These are phyloP conservation scores for Schizotus pectinicornis DNA, from an alignment of 2,888 invertebrate genomes.

Conservation along the genomic window DNA sequence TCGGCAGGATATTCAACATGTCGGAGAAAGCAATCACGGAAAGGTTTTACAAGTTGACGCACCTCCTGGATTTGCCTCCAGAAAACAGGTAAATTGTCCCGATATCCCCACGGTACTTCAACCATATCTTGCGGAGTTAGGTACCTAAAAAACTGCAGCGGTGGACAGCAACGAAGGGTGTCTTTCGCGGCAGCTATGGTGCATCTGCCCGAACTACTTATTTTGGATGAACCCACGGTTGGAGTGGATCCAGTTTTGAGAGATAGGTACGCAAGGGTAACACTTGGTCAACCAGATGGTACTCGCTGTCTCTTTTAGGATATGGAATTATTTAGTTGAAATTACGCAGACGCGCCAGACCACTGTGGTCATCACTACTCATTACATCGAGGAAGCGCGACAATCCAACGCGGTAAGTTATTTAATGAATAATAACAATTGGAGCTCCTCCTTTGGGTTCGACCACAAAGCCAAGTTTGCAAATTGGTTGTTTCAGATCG, in stretches of 20 bases:
- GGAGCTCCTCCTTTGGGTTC: no score
- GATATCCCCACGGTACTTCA: not conserved
- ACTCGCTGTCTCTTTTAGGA: constrained; percentile 63
- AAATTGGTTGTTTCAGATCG: no score
- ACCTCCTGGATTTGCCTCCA: constrained; percentile 78
- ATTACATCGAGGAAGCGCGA: constrained; percentile 92
- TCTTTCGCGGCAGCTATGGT: constrained; percentile 84
- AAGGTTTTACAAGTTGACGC: constrained; percentile 71
- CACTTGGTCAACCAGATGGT: not conserved
- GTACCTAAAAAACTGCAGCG: constrained; percentile 67
- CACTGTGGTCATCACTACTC: constrained; percentile 91
- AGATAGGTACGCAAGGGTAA: constrained; percentile 72
- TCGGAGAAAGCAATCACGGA: constrained; percentile 67
- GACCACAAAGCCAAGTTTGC: no score
- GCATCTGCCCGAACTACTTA: constrained; percentile 82
- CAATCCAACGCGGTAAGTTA: constrained; percentile 75
- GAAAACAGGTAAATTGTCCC: constrained; percentile 58
- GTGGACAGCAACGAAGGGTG: constrained; percentile 84
- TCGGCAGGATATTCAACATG: constrained; percentile 86
- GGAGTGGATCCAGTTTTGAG: constrained; percentile 85
- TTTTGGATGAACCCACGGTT: constrained; percentile 87
- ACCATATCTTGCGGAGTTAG: constrained; percentile 1
- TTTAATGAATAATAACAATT: no score
- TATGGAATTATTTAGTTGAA: constrained; percentile 85
- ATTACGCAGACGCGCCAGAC: constrained; percentile 72